phyloP scores from a whole-genome alignment of 2,797 vertebrate species.

The Artibeus lituratus region DNA sequence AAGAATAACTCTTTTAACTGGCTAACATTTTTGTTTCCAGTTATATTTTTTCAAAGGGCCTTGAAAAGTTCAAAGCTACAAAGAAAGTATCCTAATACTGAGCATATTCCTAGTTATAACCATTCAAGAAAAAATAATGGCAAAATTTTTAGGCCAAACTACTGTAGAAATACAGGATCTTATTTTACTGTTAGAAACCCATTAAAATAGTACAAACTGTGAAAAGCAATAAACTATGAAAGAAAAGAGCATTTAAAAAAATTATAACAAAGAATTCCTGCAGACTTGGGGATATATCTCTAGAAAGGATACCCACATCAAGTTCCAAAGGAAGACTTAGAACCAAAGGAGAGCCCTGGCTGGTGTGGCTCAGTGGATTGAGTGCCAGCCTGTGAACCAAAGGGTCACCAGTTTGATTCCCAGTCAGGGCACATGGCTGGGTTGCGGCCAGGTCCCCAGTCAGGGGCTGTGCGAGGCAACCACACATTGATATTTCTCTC shows the following conservation, averaged over 20 bases:
- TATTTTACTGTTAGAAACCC: neutral
- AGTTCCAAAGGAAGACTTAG: neutral
- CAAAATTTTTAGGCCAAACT: neutral
- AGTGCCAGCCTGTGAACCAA: no score
- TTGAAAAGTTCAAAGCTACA: slow-evolving; percentile 44
- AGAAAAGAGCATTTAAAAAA: slow-evolving; percentile 24
- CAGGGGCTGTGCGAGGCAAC: no score
- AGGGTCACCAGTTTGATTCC: no score
- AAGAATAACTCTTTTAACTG: neutral
- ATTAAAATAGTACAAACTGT: slow-evolving; percentile 10
- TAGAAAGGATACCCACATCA: neutral
- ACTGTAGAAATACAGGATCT: neutral
- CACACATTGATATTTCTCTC: no score
- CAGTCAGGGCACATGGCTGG: no score
- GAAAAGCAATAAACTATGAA: slow-evolving; percentile 20
- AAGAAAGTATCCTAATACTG: neutral
- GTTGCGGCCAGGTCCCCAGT: no score
- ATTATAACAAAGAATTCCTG: neutral
- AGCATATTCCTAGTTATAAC: neutral
- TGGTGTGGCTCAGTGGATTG: no score
- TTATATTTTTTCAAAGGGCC: slow-evolving; percentile 30
- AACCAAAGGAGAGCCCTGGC: neutral
- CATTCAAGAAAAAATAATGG: neutral
- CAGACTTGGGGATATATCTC: neutral
- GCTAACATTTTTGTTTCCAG: neutral